Evolutionary conservation across 2,888 invertebrate species (phyloP).

Genomic region (Chrysopilus asiliformis): DNA sequence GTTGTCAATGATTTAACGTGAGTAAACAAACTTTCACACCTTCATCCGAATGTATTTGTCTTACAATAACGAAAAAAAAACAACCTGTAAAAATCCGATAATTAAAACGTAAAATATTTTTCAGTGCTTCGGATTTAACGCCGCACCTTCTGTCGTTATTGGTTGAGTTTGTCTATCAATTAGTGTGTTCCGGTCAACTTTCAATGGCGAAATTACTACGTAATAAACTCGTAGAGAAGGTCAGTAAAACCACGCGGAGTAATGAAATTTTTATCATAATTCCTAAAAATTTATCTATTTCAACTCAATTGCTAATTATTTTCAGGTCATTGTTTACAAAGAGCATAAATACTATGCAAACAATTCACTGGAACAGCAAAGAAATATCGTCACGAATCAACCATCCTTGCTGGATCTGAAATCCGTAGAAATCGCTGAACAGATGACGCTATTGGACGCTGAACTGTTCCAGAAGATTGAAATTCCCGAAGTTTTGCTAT

Average conservation of each 20-base stretch:
- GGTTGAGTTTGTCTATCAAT: slow-evolving; percentile 86
- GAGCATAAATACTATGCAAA: slow-evolving; percentile 31
- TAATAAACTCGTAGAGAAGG: slow-evolving; percentile 83
- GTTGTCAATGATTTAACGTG: slow-evolving; percentile 94
- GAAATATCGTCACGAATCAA: slow-evolving; percentile 43
- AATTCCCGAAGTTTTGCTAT: slow-evolving; percentile 91
- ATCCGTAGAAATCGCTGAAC: slow-evolving; percentile 89
- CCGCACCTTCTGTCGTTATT: slow-evolving; percentile 64
- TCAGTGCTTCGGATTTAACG: slow-evolving; percentile 73
- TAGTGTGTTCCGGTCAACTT: slow-evolving; percentile 84
- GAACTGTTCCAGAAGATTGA: slow-evolving; percentile 93
- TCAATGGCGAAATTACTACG: slow-evolving; percentile 81
- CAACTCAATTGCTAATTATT: slow-evolving; percentile 1
- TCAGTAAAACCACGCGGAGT: slow-evolving; percentile 7
- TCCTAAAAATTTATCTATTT: background rate
- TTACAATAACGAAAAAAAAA: background rate
- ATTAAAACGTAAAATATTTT: background rate
- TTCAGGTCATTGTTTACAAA: slow-evolving; percentile 28
- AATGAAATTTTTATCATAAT: background rate
- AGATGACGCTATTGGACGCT: slow-evolving; percentile 94
- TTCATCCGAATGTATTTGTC: background rate
- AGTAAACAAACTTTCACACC: slow-evolving; percentile 20
- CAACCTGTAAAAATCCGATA: background rate
- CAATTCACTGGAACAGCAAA: slow-evolving; percentile 37
- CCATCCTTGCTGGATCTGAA: slow-evolving; percentile 80